Evolutionary conservation across 1,140 invertebrate genomes (phyloP), one percentile per base, ranked within the genome.

Genomic region (Yoshiicerus persimilis): DNA sequence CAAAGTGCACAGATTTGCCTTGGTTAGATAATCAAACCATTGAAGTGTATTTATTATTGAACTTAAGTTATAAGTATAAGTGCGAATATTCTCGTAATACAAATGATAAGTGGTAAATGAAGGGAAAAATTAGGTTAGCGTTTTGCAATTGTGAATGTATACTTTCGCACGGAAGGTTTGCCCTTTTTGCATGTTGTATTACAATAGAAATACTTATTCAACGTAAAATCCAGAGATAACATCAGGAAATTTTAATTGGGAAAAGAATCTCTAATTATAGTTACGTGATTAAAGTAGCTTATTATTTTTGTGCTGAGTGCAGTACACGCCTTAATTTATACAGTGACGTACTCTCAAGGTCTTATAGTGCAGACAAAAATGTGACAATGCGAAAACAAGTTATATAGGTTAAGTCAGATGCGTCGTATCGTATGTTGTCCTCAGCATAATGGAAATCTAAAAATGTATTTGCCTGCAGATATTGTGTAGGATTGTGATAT

Each of bases 251-350:
- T 30, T 30, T 30, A 30, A 11, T 64, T 70, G 13, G 8, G 20
- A 36, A 20, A 6, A 36, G 8, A 36, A 2, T 36, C 2, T 8
- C 0, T 36, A 80, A 80, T 20, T 80, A n/a, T 38, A 38, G 16
- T 34, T 6, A 16, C 16, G 0, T n/a, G 20, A 16, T 38, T 36
- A 23, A 34, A 80, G 32, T n/a, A 38, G 30, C 75, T 16, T 32
- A 36, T 36, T 80, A 80, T 80, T 80, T 80, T 80, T 38, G 75
- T 10, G 4, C 75, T n/a, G 2, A 38, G 75, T 20, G 75, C 75
- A 64, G 86, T 23, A n/a, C 86, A 87, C 86, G 86, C 86, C 86
- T 87, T 87, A 87, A 87, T 87, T 87, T 87, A 87, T 87, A 56
- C 86, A 87, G 86, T 87, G 86, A 87, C 86, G 86, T 62, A 87